A percentile compares a stretch with the other conserved stretches of the same genome.
phyloP scores from a whole-genome alignment of 2,113 vertebrate species.

The Ammodytes marinus region DNA sequence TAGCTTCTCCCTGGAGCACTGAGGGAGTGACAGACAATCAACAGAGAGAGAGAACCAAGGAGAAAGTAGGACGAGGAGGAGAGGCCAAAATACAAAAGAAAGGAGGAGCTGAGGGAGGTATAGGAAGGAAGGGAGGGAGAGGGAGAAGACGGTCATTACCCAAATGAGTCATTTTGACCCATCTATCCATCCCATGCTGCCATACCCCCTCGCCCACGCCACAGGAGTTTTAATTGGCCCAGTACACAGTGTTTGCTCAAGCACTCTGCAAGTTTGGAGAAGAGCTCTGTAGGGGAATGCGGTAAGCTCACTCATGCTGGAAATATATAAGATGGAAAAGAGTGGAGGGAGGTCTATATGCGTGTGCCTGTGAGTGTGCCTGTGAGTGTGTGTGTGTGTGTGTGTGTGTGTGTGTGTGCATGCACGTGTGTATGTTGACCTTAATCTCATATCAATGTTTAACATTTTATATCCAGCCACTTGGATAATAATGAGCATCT shows the following conservation, averaged over 20 bases:
- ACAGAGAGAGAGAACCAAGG: constrained; percentile 31
- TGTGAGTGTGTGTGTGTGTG: constrained; percentile 4
- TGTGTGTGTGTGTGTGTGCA: constrained; percentile 13
- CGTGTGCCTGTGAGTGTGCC: constrained; percentile 4
- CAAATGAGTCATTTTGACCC: constrained; percentile 78
- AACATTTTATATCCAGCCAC: constrained; percentile 63
- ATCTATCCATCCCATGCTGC: constrained; percentile 79
- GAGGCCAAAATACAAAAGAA: constrained; percentile 21
- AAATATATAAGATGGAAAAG: constrained; percentile 68
- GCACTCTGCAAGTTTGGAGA: constrained; percentile 78
- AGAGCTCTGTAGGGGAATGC: constrained; percentile 76
- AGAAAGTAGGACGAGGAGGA: constrained; percentile 23
- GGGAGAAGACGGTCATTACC: constrained; percentile 72
- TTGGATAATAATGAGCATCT: constrained; percentile 79
- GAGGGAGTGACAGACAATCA: constrained; percentile 79
- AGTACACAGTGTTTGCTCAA: constrained; percentile 77
- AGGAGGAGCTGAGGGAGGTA: constrained; percentile 29
- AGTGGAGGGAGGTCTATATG: constrained; percentile 44
- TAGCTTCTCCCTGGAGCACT: constrained; percentile 78
- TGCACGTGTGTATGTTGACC: constrained; percentile 22
- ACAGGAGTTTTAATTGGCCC: constrained; percentile 83
- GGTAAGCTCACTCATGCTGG: constrained; percentile 70
- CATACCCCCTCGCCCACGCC: constrained; percentile 74
- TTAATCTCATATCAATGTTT: constrained; percentile 50
- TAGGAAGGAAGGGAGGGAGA: constrained; percentile 17